These are phyloP conservation scores for Psittacus erithacus DNA, from an alignment of 2,113 vertebrate species.

Conservation along the genomic window DNA sequence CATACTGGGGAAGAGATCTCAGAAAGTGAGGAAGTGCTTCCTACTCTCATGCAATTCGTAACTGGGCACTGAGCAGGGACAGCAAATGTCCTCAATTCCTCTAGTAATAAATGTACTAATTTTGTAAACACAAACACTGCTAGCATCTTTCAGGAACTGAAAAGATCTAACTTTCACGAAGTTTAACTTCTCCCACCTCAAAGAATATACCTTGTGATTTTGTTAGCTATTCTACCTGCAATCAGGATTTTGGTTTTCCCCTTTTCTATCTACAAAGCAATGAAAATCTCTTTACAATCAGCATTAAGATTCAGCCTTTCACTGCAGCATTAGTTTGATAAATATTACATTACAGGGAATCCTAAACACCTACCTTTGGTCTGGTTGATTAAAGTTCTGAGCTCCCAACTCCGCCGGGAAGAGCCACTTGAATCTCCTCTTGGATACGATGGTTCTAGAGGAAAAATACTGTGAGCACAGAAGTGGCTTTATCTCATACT, in stretches of 20 bases:
- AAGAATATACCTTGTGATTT: neutral
- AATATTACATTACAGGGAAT: neutral
- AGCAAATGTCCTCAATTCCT: neutral
- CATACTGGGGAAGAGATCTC: neutral
- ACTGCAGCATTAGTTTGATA: neutral
- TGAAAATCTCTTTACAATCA: neutral
- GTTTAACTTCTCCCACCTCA: neutral
- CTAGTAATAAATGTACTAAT: neutral
- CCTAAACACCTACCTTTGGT: slow-evolving; percentile 83
- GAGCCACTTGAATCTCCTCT: slow-evolving; percentile 83
- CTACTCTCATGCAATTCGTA: neutral
- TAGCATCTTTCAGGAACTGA: neutral
- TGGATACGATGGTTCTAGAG: slow-evolving; percentile 90
- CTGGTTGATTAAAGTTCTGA: slow-evolving; percentile 91
- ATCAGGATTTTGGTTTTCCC: neutral
- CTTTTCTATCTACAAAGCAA: neutral
- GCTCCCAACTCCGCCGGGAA: slow-evolving; percentile 91
- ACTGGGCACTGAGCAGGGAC: neutral
- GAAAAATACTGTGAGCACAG: neutral
- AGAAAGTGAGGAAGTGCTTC: neutral
- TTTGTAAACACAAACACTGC: neutral
- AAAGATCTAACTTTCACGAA: neutral
- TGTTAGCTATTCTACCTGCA: neutral
- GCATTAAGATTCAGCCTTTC: neutral
- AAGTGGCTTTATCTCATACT: neutral